Evolutionary conservation across 1,140 invertebrate species (phyloP), one percentile per base, ranked within the genome.

Genomic region (Dinoponera quadriceps): DNA sequence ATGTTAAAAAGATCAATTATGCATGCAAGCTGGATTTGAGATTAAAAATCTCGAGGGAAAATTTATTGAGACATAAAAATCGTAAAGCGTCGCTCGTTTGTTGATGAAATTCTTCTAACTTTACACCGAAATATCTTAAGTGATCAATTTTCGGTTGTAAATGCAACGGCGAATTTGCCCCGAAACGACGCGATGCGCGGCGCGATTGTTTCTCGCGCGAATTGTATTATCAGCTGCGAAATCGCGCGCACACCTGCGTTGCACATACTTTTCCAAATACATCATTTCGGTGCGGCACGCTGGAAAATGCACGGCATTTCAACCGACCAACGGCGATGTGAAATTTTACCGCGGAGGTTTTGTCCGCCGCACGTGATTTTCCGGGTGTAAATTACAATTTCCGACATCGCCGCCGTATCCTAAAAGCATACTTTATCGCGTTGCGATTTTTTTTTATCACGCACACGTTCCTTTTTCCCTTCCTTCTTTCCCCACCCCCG

Each of bases 261-360:
- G 38, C 38, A n/a, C n/a, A 48, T 60, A 74, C 20, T 74, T 74
- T 48, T 74, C 55, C 25, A 48, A 44, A 74, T 5, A 48, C 33
- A 48, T 72, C 48, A 48, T 57, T 74, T 60, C 18, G 55, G 16
- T 29, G 55, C 60, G 38, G 27, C 27, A 13, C 9, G 3, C 3
- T 74, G 44, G 55, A 74, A 74, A 74, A 74, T 74, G 55, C 38
- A 20, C 22, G 72, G 55, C 71, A 59, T 59, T 73, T 73, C 33
- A 48, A 18, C 38, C 38, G 38, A 9, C 9, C 38, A 44, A 44
- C 25, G 22, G 55, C 54, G 33, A 33, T 25, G 71, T 60, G 57
- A 74, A 74, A 62, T 74, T 74, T 74, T 74, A 74, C 22, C 25
- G n/a, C 33, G 22, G 55, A 60, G 72, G 18, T 60, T 60, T 74